These are phyloP conservation scores for Rhorus exstirpatorius DNA, from an alignment of 2,888 invertebrate genomes.

Conservation along the genomic window DNA sequence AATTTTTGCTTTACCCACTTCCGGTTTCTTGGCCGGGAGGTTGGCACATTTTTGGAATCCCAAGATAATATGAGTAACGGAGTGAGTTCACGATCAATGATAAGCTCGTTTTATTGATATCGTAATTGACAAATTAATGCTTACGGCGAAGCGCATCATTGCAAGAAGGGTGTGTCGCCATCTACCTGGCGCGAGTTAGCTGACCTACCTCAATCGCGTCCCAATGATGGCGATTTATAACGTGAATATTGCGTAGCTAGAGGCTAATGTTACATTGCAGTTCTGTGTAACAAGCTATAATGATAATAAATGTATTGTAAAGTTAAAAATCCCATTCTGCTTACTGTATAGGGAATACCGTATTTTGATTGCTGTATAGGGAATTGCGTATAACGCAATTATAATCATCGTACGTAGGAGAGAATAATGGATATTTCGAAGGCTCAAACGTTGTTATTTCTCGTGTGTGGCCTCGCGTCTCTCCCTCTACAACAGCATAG, in stretches of 20 bases:
- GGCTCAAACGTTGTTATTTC: constrained; percentile 39
- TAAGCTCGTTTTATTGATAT: too few relatives aligned
- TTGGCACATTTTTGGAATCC: background rate
- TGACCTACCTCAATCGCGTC: constrained; percentile 52
- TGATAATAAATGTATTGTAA: too few relatives aligned
- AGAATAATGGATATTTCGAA: constrained; percentile 56
- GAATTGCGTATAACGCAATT: constrained; percentile 39
- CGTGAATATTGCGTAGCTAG: constrained; percentile 24
- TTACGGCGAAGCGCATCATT: too few relatives aligned
- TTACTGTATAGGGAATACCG: too few relatives aligned
- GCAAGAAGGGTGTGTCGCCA: constrained; percentile 1
- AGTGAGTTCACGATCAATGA: too few relatives aligned
- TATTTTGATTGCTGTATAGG: too few relatives aligned
- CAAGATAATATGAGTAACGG: too few relatives aligned
- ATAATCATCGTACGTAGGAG: constrained; percentile 32
- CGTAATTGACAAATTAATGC: too few relatives aligned
- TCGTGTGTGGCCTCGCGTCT: constrained; percentile 35
- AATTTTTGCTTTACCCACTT: background rate
- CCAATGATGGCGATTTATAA: constrained; percentile 21
- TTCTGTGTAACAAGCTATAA: background rate
- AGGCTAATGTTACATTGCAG: constrained; percentile 13
- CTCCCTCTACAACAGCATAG: too few relatives aligned
- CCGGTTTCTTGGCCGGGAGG: background rate
- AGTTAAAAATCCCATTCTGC: too few relatives aligned
- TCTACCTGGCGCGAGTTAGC: constrained; percentile 32